Conservation (phyloP, 2,113 vertebrate species). For the Cyphomyrus plagiostoma region DNA sequence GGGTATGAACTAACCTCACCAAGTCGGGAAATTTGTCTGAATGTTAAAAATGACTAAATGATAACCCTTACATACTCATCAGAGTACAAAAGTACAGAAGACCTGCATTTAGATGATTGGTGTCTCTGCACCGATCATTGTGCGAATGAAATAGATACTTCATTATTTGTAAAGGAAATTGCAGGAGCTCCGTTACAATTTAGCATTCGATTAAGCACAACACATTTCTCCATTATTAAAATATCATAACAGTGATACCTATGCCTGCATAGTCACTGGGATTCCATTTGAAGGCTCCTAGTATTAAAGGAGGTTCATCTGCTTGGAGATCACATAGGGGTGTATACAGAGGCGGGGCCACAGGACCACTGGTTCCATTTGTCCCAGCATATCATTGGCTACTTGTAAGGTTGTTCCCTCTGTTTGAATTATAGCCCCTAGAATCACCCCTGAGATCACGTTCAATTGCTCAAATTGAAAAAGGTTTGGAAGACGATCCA, state of each 20-base stretch:
- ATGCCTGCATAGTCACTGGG: not conserved
- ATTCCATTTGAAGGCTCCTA: not conserved
- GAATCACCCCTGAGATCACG: not conserved
- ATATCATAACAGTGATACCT: not conserved
- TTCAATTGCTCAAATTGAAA: not conserved
- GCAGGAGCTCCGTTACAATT: not conserved
- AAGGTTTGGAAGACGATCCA: not conserved
- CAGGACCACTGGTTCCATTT: not conserved
- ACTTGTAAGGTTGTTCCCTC: not conserved
- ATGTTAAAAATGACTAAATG: not conserved
- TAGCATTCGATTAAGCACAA: not conserved
- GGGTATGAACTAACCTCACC: not conserved
- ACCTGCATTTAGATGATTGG: not conserved
- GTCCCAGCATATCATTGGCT: not conserved
- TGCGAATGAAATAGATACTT: not conserved
- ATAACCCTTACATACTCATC: not conserved
- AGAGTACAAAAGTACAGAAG: not conserved
- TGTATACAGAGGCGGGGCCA: not conserved
- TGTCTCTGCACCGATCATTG: not conserved
- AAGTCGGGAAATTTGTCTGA: not conserved
- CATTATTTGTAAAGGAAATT: not conserved
- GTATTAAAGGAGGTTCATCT: not conserved
- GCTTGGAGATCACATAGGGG: not conserved
- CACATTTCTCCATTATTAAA: not conserved
- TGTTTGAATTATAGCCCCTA: not conserved